These are phyloP conservation scores for Tipula lateralis DNA, from an alignment of 2,888 invertebrate species.

Conservation along the genomic window DNA sequence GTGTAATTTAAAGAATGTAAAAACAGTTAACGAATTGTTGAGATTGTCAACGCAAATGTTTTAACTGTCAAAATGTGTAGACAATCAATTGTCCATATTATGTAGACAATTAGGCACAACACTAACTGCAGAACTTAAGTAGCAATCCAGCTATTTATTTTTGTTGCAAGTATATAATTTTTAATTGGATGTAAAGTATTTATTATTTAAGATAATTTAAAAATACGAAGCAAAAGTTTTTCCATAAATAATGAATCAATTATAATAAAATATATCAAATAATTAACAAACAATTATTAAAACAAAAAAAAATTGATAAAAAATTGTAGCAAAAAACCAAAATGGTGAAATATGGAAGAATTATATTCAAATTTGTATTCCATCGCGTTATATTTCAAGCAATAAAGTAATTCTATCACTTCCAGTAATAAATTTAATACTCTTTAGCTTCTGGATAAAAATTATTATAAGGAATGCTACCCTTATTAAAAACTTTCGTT, in stretches of 20 bases:
- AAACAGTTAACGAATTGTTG: too few relatives aligned
- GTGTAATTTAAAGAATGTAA: too few relatives aligned
- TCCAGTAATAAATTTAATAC: conserved; percentile 9
- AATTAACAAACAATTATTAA: not conserved
- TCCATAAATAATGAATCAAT: not conserved
- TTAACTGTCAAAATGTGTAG: too few relatives aligned
- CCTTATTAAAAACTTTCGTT: not conserved
- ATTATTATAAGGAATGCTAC: not conserved
- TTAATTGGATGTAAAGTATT: too few relatives aligned
- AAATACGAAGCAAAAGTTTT: not conserved
- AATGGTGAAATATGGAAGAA: not conserved
- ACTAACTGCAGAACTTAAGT: too few relatives aligned
- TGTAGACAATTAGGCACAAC: too few relatives aligned
- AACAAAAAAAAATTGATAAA: not conserved
- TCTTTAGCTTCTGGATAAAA: not conserved
- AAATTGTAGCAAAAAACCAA: not conserved
- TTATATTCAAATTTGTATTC: conserved; percentile 19
- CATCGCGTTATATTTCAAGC: conserved; percentile 1
- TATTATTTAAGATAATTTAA: not conserved
- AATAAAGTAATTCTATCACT: conserved; percentile 24
- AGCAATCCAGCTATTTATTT: too few relatives aligned
- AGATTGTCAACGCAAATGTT: too few relatives aligned
- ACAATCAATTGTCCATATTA: too few relatives aligned
- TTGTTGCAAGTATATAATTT: too few relatives aligned
- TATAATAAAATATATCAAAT: not conserved